phyloP scores from a whole-genome alignment of 2,888 invertebrate genomes.

The Hololepta plana region DNA sequence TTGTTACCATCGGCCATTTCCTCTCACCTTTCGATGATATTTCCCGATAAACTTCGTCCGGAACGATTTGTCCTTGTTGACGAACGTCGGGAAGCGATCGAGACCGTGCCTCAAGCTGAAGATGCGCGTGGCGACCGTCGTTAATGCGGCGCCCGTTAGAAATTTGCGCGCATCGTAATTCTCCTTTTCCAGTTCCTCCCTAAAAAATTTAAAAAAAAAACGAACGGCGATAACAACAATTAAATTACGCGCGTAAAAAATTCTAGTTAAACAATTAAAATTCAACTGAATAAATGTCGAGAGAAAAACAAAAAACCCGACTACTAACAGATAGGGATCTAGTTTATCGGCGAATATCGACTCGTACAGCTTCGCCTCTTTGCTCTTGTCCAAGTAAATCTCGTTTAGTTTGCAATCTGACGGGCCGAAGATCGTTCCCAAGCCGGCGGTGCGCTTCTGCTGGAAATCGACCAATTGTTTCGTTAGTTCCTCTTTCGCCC shows the following conservation, averaged over 20 bases:
- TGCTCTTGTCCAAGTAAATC: slow-evolving; percentile 59
- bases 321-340: slow-evolving; percentile 44
- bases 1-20: too few relatives aligned
- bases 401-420: slow-evolving; percentile 61
- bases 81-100: slow-evolving; percentile 68
- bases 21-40: slow-evolving; percentile 37
- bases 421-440: slow-evolving; percentile 81
- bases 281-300: background rate
- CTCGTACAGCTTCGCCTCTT: slow-evolving; percentile 60
- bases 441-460: slow-evolving; percentile 74
- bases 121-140: slow-evolving; percentile 63
- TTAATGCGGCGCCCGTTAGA: slow-evolving; percentile 59
- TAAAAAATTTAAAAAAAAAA: slow-evolving; percentile 14
- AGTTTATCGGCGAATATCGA: slow-evolving; percentile 52
- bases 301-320: background rate
- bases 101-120: slow-evolving; percentile 48
- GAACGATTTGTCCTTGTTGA: slow-evolving; percentile 67
- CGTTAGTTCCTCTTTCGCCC: slow-evolving; percentile 66
- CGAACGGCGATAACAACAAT: slow-evolving; percentile 2
- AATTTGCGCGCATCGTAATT: slow-evolving; percentile 38
- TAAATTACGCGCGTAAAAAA: slow-evolving; percentile 2
- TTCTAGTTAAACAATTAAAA: background rate
- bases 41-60: slow-evolving; percentile 49
- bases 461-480: slow-evolving; percentile 64
- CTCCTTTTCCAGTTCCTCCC: slow-evolving; percentile 45